phyloP scores from a whole-genome alignment of 2,113 vertebrate genomes.

The Cochlearius cochlearius region DNA sequence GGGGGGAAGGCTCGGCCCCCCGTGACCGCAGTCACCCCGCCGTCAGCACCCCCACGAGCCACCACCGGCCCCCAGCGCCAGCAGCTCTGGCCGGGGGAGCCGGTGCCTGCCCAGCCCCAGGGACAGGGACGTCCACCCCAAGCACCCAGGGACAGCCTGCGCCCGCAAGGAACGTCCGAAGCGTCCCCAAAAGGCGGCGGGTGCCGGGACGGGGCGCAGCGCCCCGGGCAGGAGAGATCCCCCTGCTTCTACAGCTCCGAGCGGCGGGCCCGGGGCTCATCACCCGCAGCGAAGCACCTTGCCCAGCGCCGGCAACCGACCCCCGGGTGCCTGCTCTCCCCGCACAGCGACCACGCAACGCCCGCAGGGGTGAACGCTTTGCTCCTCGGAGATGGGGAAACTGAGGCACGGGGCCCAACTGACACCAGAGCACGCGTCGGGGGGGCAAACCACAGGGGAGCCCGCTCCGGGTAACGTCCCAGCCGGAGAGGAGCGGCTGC shows the following conservation, averaged over 20 bases:
- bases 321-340: background rate
- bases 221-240: background rate
- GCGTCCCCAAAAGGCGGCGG: fast-evolving
- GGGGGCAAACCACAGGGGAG: background rate
- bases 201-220: fast-evolving
- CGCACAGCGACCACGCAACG: fast-evolving
- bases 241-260: background rate
- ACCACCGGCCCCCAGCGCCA: background rate
- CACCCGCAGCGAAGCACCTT: background rate
- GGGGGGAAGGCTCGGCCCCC: background rate
- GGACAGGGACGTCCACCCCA: background rate
- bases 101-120: background rate
- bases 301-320: background rate
- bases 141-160: background rate
- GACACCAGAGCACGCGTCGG: background rate
- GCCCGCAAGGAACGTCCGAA: background rate
- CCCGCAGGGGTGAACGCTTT: fast-evolving
- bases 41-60: background rate
- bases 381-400: background rate
- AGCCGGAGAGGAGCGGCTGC: background rate
- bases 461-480: background rate
- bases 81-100: background rate
- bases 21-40: background rate
- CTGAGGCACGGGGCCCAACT: background rate
- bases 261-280: background rate